Percentiles rank a stretch among this genome's conserved stretches.
These are phyloP conservation scores for Leguminivora glycinivorella DNA, from an alignment of 1,140 invertebrate species.

Conservation along the genomic window DNA sequence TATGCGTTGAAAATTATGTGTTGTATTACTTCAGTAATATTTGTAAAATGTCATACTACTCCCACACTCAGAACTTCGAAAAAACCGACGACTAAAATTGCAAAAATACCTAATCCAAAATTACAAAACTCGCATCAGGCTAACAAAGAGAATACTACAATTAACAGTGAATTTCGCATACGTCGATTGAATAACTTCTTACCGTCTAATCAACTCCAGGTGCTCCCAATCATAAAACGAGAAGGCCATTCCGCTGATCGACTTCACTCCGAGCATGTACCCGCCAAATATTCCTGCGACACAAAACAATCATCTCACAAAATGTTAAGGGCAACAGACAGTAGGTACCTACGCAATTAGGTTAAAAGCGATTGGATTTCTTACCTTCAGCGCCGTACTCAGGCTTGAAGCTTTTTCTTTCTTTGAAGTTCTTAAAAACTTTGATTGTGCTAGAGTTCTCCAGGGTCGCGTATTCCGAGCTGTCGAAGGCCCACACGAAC, in stretches of 20 bases:
- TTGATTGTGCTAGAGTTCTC: conserved; percentile 95
- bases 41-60: too few relatives aligned
- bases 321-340: background rate
- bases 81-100: too few relatives aligned
- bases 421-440: conserved; percentile 99
- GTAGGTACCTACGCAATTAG: background rate
- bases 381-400: conserved; percentile 96
- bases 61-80: too few relatives aligned
- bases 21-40: too few relatives aligned
- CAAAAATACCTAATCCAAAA: too few relatives aligned
- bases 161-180: background rate
- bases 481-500: conserved; percentile 99
- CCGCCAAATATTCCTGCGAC: conserved; percentile 95
- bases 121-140: background rate
- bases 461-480: conserved; percentile 95
- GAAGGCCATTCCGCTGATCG: conserved; percentile 94
- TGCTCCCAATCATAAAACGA: conserved; percentile 99
- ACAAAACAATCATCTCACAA: conserved; percentile 30
- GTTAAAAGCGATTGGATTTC: conserved; percentile 24
- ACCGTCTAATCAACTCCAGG: conserved; percentile 91
- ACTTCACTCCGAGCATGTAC: conserved; percentile 95
- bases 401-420: conserved; percentile 96
- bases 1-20: too few relatives aligned
- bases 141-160: background rate
- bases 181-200: conserved; percentile 20